phyloP scores from a whole-genome alignment of 1,140 invertebrate genomes.

The Drosophila kikkawai region DNA sequence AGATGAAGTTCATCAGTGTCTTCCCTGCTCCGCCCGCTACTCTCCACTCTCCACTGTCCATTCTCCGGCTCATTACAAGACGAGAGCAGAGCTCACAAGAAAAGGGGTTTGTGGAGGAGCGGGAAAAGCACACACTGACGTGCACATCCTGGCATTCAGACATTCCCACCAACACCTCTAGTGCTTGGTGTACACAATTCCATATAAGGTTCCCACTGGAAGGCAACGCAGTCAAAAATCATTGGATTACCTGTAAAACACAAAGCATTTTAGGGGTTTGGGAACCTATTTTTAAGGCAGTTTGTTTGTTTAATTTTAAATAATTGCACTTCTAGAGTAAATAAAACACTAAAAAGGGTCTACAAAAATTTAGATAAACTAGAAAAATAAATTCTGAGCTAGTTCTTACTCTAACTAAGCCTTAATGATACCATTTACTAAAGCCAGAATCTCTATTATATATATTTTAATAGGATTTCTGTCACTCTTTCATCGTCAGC shows the following conservation, averaged over 20 bases:
- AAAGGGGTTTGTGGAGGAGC: conserved; percentile 16
- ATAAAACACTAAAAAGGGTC: neutral
- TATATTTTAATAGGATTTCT: neutral
- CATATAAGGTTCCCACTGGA: conserved; percentile 13
- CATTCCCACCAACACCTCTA: conserved; percentile 35
- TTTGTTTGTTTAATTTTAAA: neutral
- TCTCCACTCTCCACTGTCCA: neutral
- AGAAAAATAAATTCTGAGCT: no score
- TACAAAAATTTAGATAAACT: no score
- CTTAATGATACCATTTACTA: neutral
- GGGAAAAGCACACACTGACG: conserved; percentile 10
- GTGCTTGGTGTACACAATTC: conserved; percentile 7
- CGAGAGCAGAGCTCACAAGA: conserved; percentile 17
- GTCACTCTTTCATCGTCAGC: no score
- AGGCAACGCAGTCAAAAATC: neutral
- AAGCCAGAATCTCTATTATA: neutral
- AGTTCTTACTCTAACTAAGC: neutral
- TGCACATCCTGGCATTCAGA: conserved; percentile 41
- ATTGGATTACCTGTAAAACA: neutral
- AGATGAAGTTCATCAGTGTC: conserved; percentile 53
- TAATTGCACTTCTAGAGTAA: neutral
- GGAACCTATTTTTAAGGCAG: neutral
- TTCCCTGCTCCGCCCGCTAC: neutral
- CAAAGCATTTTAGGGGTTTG: neutral
- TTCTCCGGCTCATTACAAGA: conserved; percentile 44